These are phyloP conservation scores for Hyles euphorbiae DNA, from an alignment of 1,140 invertebrate species.

Conservation along the genomic window DNA sequence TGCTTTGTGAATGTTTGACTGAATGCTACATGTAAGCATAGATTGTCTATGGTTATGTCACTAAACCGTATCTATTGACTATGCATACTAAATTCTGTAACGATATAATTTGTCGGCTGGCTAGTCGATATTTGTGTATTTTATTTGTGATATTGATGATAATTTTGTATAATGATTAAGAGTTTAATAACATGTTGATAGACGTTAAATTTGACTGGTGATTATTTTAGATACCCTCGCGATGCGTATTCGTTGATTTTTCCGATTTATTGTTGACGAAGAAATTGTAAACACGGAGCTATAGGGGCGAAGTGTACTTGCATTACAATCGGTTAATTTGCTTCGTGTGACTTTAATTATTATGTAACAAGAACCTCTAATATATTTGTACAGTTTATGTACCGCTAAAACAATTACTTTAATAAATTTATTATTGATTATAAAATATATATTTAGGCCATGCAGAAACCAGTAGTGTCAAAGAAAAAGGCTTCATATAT, in stretches of 20 bases:
- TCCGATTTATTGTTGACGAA: slow-evolving; percentile 7
- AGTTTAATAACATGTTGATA: slow-evolving; percentile 66
- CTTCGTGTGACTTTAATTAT: too few relatives aligned
- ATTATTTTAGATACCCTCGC: slow-evolving; percentile 31
- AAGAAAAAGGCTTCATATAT: too few relatives aligned
- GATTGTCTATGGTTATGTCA: too few relatives aligned
- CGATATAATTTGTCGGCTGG: background rate
- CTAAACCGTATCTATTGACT: too few relatives aligned
- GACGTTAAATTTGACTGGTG: slow-evolving; percentile 56
- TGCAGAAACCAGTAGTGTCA: too few relatives aligned
- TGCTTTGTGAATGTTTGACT: too few relatives aligned
- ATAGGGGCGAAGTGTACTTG: background rate
- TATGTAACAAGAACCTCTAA: background rate
- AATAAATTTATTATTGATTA: too few relatives aligned
- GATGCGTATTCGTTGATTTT: slow-evolving; percentile 33
- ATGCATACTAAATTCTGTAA: background rate
- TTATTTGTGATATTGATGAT: slow-evolving; percentile 68
- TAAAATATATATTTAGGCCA: too few relatives aligned
- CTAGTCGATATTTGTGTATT: slow-evolving; percentile 29
- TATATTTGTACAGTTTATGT: background rate
- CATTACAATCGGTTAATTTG: too few relatives aligned
- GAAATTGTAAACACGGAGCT: background rate
- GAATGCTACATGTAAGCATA: too few relatives aligned
- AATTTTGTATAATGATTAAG: slow-evolving; percentile 64
- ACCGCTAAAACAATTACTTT: too few relatives aligned